Base-by-base conservation (phyloP, 2,797 vertebrate genomes). In the Lepus townsendii region DNA sequence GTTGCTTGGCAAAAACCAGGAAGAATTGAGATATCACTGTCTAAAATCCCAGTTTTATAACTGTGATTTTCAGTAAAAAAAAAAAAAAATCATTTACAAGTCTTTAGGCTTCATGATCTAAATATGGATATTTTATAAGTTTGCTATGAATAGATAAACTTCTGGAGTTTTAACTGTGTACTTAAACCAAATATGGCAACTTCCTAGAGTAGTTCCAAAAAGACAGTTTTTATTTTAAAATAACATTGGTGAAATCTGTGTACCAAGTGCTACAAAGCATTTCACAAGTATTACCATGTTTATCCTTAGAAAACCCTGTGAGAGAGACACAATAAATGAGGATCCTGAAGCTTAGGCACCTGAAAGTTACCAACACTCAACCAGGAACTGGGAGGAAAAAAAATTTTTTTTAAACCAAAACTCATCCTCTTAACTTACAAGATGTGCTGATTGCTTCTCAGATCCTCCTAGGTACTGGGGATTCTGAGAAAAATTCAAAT, bases 61-160 rank as follows among this genome's bases (percentile, higher is more conserved):
- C 72, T 89, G 54, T 60, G 2, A 62, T 54, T 92, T 10, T 91
- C 27, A 62, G 30, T 52, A 73, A n/a, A n/a, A n/a, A 89, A 68
- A 73, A 35, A 35, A 35, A 35, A 35, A 42, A 91, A 73, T 80
- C 27, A 63, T 75, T 79, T 72, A 50, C n/a, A 78, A 68, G 57
- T 79, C 78, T 57, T 47, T 42, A 68, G 16, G 32, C 60, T 84
- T 79, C 52, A n/a, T 69, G 42, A 66, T 73, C 42, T 93, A 52
- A 79, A 75, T 68, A 54, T 83, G 30, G 84, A 86, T n/a, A 63
- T 54, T 71, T 79, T n/a, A 12, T 60, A 54, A 89, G 22, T 85
- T 87, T 24, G 66, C 50, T 72, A 83, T 42, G 26, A 78, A 63
- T 66, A 35, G 47, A 52, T 79, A 52, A 60, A 60, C 3, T 50